Base-by-base conservation (phyloP, 2,888 invertebrate species). In the Mechanitis messenoides region DNA sequence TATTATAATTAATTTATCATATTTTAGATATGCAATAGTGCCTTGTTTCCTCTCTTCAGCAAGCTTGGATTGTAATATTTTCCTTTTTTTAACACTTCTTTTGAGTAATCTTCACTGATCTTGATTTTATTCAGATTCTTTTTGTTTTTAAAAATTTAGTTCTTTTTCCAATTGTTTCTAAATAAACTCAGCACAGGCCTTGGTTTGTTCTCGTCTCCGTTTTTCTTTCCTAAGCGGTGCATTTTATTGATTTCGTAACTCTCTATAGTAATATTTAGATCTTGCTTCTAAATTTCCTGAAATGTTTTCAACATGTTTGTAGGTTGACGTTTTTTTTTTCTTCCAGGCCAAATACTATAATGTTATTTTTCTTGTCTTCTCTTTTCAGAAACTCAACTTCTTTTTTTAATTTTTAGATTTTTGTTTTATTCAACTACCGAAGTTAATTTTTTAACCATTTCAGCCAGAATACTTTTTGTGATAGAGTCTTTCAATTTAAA, bases 11-110 rank as follows among this genome's bases (percentile, higher is more conserved):
- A 46, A 20, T 46, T 46, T 20, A 12, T 5, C 11, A 12, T n/a
- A 3, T 9, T 9, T 4, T 7, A 3, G 9, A 9, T 12, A 3
- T 20, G 45, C 45, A n/a, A 45, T 45, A n/a, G 5, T 45, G 12
- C 45, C 65, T 47, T 71, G 70, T 46, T 65, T 55, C 50, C 66
- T 68, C 57, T 68, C 70, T 66, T 72, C 69, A 11, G 33, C 45
- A 9, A 72, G 53, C 33, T 68, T 53, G 5, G 64, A 42, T 54
- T 59, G 64, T 38, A 72, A 50, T 33, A 56, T 56, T 61, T 69
- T 71, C 35, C 72, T 65, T 59, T 63, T 71, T 60, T 64, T 58
- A 68, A 63, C 3, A 69, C 65, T 67, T 74, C 72, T n/a, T 71
- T 74, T 3, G 71, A 58, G 50, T 67, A 74, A 53, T 74, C 71